Conservation (phyloP, 2,113 vertebrate species). For the Neogale vison region DNA sequence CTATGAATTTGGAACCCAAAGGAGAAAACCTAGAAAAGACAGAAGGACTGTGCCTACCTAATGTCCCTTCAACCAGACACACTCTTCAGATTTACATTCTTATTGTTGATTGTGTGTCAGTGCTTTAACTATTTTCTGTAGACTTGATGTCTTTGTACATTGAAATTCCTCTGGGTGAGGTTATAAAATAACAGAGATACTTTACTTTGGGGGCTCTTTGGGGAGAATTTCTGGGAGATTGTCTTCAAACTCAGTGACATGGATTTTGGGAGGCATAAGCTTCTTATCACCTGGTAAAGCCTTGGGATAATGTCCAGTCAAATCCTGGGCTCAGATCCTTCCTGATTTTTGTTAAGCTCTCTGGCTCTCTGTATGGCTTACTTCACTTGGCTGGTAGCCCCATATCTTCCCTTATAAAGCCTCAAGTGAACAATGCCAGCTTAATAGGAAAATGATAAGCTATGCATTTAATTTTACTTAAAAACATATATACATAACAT, state of each 20-base stretch:
- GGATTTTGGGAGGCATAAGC: neutral
- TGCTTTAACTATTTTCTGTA: neutral
- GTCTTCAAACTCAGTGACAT: neutral
- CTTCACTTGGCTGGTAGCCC: neutral
- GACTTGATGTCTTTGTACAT: neutral
- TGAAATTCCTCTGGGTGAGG: neutral
- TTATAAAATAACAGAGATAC: neutral
- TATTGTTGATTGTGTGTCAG: neutral
- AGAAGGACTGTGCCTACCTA: neutral
- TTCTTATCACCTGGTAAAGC: neutral
- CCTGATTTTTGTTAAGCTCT: neutral
- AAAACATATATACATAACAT: neutral
- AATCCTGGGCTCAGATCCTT: neutral
- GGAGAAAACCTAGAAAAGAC: neutral
- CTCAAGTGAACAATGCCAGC: neutral
- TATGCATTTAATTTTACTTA: neutral
- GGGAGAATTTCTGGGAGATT: neutral
- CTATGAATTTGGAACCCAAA: neutral
- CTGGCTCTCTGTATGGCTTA: neutral
- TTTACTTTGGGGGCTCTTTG: neutral
- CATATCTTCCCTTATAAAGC: neutral
- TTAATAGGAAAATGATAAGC: neutral
- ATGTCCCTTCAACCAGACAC: neutral
- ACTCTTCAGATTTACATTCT: neutral
- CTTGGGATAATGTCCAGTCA: neutral